Conservation (phyloP, 2,888 invertebrate species). For the Rambutsinella grinnellia region DNA sequence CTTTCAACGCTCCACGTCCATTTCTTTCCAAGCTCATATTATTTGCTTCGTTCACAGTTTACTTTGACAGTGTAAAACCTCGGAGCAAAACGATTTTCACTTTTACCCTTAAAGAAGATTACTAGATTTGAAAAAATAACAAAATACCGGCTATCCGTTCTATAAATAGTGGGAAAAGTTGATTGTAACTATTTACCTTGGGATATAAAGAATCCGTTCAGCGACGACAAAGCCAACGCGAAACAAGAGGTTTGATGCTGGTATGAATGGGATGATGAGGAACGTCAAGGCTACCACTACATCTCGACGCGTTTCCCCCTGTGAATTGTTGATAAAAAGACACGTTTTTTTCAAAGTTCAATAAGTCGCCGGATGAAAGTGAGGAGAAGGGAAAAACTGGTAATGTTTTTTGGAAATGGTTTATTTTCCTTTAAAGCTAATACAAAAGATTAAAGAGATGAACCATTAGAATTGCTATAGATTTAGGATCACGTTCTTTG, state of each 20-base stretch:
- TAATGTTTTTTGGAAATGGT: slow-evolving; percentile 10
- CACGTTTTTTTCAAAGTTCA: slow-evolving; percentile 56
- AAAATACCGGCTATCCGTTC: background rate
- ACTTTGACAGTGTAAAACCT: too few relatives aligned
- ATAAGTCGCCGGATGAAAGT: slow-evolving; percentile 60
- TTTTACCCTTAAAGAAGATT: background rate
- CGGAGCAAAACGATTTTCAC: too few relatives aligned
- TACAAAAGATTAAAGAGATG: slow-evolving; percentile 7
- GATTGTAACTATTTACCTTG: slow-evolving; percentile 75
- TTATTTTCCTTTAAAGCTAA: background rate
- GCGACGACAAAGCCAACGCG: slow-evolving; percentile 89
- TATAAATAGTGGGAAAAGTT: background rate
- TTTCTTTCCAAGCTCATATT: too few relatives aligned
- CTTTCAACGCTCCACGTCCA: too few relatives aligned
- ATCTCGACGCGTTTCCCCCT: slow-evolving; percentile 62
- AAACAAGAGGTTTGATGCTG: slow-evolving; percentile 85
- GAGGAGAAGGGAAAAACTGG: slow-evolving; percentile 16
- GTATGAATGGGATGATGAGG: slow-evolving; percentile 85
- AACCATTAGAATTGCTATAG: slow-evolving; percentile 42
- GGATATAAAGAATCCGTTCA: slow-evolving; percentile 89
- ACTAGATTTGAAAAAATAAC: background rate
- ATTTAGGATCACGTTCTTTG: slow-evolving; percentile 36
- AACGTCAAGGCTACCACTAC: slow-evolving; percentile 80
- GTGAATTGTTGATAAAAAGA: slow-evolving; percentile 39
- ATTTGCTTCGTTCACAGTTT: too few relatives aligned